Percentiles rank a stretch among this genome's conserved stretches.
phyloP scores from a whole-genome alignment of 2,888 invertebrate species.

The Amphiduros pacificus region DNA sequence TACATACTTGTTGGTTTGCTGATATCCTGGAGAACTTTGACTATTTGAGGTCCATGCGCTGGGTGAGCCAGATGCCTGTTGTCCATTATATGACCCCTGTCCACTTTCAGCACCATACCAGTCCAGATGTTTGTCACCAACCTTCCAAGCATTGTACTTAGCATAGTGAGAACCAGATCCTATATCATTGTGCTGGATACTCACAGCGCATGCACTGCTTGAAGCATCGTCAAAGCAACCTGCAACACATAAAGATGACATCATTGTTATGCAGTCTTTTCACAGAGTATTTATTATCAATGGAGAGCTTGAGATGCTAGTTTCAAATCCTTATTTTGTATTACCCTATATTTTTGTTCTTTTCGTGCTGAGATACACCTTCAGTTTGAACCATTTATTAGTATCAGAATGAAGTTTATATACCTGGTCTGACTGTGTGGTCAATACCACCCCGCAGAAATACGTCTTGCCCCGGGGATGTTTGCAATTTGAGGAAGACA shows the following conservation, averaged over 20 bases:
- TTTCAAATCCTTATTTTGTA: too few relatives aligned
- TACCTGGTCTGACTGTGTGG: not conserved
- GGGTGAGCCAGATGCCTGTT: constrained; percentile 40
- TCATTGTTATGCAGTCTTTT: too few relatives aligned
- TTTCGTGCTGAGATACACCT: too few relatives aligned
- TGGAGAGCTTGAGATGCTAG: too few relatives aligned
- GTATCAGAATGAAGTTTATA: too few relatives aligned
- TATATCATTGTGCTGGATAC: constrained; percentile 35
- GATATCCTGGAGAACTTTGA: not conserved
- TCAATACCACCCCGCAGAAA: not conserved
- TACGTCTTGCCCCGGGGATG: not conserved
- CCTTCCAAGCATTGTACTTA: constrained; percentile 43
- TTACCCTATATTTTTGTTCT: too few relatives aligned
- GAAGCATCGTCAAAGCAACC: constrained; percentile 28
- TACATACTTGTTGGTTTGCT: not conserved
- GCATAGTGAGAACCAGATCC: constrained; percentile 25
- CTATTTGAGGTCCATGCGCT: constrained; percentile 48
- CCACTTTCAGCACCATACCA: constrained; percentile 32
- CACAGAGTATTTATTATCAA: too few relatives aligned
- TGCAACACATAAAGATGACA: too few relatives aligned
- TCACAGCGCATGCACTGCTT: constrained; percentile 39
- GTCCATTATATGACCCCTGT: constrained; percentile 41
- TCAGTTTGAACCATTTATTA: too few relatives aligned
- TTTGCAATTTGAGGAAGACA: not conserved
- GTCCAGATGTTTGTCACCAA: constrained; percentile 43